phyloP scores from a whole-genome alignment of 2,888 invertebrate species.

The Lepas anatifera region DNA sequence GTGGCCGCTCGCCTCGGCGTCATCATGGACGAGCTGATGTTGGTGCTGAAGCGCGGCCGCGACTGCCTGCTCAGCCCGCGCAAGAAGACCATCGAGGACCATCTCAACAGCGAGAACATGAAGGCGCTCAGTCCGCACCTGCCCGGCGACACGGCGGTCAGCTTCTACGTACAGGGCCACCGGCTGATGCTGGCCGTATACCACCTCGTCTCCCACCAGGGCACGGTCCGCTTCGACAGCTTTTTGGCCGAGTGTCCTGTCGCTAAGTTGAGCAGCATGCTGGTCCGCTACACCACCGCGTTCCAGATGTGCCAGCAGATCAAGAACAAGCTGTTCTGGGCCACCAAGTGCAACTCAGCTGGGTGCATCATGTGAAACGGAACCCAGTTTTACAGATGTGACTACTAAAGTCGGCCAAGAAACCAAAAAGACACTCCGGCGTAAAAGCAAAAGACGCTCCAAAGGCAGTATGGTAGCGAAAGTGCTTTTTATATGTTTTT shows the following conservation, averaged over 20 bases:
- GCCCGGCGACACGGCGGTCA: conserved; percentile 88
- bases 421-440: no score
- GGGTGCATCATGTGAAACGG: no score
- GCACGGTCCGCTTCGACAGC: conserved; percentile 75
- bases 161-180: conserved; percentile 95
- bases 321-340: conserved; percentile 59
- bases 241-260: conserved; percentile 87
- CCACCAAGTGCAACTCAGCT: not conserved
- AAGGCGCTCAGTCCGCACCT: conserved; percentile 85
- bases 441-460: no score
- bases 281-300: conserved; percentile 78
- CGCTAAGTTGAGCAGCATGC: conserved; percentile 87
- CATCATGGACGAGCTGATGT: conserved; percentile 22
- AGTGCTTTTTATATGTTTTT: no score
- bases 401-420: no score
- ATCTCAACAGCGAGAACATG: conserved; percentile 91
- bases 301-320: conserved; percentile 90
- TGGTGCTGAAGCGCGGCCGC: conserved; percentile 62
- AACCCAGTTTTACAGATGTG: no score
- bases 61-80: conserved; percentile 85
- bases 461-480: no score
- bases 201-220: conserved; percentile 61
- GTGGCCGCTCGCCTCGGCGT: conserved; percentile 13
- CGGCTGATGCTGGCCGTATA: conserved; percentile 92
- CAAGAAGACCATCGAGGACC: conserved; percentile 88